Base-by-base conservation (phyloP, 1,140 invertebrate genomes). In the Piezodorus guildinii region DNA sequence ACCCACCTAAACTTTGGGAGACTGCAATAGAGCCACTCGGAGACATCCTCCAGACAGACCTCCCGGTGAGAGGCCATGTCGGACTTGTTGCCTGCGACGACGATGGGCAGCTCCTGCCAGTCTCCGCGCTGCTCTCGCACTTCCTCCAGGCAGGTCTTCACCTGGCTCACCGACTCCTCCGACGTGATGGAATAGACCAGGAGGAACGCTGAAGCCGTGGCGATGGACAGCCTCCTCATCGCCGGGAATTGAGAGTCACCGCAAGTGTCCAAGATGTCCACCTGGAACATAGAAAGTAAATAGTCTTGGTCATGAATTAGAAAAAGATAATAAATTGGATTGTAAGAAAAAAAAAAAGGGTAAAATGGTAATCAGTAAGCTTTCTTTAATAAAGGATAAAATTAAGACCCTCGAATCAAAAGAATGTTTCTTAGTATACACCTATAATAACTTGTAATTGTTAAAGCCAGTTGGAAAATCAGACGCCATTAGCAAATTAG, bases 261-360 rank as follows among this genome's bases (percentile, higher is more conserved):
- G 14, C 89, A 88, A 4, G 91, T 95, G 73, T 94, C 91, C 69
- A 94, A 72, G 52, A 94, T 88, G 72, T 94, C 90, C 45, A 94
- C 89, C 78, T 83, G 75, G 62, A 74, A 65, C 63, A 61, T n/a
- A n/a, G n/a, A n/a, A n/a, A n/a, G n/a, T n/a, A n/a, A n/a, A n/a
- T n/a, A n/a, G n/a, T n/a, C n/a, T n/a, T n/a, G n/a, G n/a, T n/a
- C n/a, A n/a, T n/a, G n/a, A n/a, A n/a, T n/a, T n/a, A n/a, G n/a
- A n/a, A n/a, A n/a, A n/a, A n/a, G n/a, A n/a, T n/a, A n/a, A n/a
- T n/a, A n/a, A n/a, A n/a, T n/a, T n/a, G n/a, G n/a, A n/a, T n/a
- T n/a, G n/a, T n/a, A n/a, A n/a, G n/a, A n/a, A n/a, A n/a, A n/a
- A n/a, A n/a, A n/a, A n/a, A n/a, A n/a, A n/a, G n/a, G n/a, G n/a